phyloP scores from a whole-genome alignment of 2,797 vertebrate species.

The Urosaurus nigricauda region DNA sequence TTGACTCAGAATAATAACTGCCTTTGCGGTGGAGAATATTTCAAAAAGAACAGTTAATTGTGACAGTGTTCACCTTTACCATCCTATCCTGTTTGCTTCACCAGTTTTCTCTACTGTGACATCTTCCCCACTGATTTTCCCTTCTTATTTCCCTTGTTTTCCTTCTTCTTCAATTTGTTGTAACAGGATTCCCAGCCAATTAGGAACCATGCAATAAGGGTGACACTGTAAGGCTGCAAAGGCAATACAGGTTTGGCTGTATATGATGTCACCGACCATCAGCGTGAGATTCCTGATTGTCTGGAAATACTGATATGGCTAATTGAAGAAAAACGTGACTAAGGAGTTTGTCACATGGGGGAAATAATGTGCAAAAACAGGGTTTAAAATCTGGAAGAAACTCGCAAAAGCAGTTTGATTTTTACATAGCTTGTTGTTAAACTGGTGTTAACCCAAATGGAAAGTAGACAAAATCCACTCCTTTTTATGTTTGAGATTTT shows the following conservation, averaged over 20 bases:
- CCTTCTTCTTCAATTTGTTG: neutral
- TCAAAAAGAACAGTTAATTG: neutral
- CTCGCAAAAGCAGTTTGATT: too few species aligned
- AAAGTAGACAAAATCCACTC: too few species aligned
- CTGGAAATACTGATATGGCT: too few species aligned
- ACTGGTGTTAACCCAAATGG: too few species aligned
- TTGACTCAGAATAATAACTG: neutral
- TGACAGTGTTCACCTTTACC: neutral
- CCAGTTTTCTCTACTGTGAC: neutral
- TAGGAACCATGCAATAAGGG: too few species aligned
- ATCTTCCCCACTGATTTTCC: neutral
- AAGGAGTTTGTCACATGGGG: too few species aligned
- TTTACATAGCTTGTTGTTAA: too few species aligned
- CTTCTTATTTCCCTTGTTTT: neutral
- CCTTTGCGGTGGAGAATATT: neutral
- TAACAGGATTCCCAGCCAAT: neutral
- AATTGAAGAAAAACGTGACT: too few species aligned
- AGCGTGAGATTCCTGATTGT: too few species aligned
- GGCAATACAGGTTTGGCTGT: neutral
- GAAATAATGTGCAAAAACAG: too few species aligned
- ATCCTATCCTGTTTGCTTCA: neutral
- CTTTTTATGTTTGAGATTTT: too few species aligned
- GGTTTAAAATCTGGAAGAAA: too few species aligned
- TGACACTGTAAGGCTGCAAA: neutral
- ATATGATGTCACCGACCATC: neutral